phyloP scores from a whole-genome alignment of 2,888 invertebrate genomes.

The Lomographa bimaculata region DNA sequence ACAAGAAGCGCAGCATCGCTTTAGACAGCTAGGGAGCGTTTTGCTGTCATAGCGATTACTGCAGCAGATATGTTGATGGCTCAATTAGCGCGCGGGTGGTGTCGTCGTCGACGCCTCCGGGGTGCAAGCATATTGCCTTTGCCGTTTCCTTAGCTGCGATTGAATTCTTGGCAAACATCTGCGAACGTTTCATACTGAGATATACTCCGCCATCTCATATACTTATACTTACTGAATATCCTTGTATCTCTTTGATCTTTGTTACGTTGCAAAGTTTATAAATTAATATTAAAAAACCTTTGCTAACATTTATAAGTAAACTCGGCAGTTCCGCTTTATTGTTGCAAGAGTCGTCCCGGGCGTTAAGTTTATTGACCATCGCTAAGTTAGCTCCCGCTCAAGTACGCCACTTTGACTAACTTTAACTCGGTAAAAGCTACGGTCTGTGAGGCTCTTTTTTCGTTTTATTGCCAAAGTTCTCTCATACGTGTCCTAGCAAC shows the following conservation, averaged over 20 bases:
- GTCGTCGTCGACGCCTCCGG: conserved; percentile 35
- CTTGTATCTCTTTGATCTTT: conserved; percentile 15
- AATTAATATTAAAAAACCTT: conserved; percentile 50
- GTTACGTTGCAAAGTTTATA: conserved; percentile 34
- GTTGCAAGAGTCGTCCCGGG: conserved; percentile 54
- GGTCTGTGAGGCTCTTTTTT: conserved; percentile 64
- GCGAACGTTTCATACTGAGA: conserved; percentile 23
- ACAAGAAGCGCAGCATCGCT: conserved; percentile 35
- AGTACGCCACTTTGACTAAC: conserved; percentile 71
- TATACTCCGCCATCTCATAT: conserved; percentile 21
- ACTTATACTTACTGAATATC: too few species aligned
- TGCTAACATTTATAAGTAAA: conserved; percentile 54
- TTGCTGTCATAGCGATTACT: conserved; percentile 38
- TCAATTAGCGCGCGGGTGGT: conserved; percentile 56
- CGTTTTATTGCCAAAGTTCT: conserved; percentile 77
- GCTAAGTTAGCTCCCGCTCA: conserved; percentile 60
- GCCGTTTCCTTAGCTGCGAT: conserved; percentile 42
- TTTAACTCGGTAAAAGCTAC: conserved; percentile 72
- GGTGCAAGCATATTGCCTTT: conserved; percentile 50
- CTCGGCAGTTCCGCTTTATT: conserved; percentile 59
- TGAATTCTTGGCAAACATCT: conserved; percentile 65
- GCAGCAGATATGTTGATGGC: conserved; percentile 55
- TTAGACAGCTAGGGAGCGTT: conserved; percentile 36
- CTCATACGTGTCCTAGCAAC: conserved; percentile 69
- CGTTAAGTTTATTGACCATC: conserved; percentile 74